Conservation (phyloP, 2,113 vertebrate genomes). For the Strix uralensis region DNA sequence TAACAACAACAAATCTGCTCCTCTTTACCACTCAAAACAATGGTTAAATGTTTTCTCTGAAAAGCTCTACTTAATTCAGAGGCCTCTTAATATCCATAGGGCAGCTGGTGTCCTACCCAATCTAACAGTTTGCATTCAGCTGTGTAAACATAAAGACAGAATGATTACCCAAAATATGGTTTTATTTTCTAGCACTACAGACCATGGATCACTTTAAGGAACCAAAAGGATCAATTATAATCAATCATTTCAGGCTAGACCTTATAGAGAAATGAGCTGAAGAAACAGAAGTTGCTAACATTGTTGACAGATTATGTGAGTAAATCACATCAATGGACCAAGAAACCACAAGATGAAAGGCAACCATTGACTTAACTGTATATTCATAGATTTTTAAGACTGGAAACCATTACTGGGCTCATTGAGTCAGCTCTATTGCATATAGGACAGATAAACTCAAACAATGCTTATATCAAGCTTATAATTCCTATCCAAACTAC, state of each 20-base stretch:
- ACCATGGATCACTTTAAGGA: not conserved
- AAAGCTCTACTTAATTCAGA: not conserved
- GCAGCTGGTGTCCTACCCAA: not conserved
- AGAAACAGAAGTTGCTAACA: not conserved
- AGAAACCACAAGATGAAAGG: not conserved
- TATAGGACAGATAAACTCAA: not conserved
- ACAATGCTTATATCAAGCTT: not conserved
- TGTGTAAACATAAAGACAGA: constrained; percentile 37
- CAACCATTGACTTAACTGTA: not conserved
- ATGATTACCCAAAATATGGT: not conserved
- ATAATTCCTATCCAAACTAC: not conserved
- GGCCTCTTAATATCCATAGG: not conserved
- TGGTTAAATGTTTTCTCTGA: not conserved
- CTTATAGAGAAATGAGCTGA: not conserved
- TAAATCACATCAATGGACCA: not conserved
- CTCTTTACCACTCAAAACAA: not conserved
- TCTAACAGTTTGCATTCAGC: not conserved
- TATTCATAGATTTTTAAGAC: constrained; percentile 2
- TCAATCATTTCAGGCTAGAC: not conserved
- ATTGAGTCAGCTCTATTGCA: not conserved
- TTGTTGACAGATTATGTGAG: not conserved
- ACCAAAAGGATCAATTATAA: not conserved
- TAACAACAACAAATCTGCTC: not conserved
- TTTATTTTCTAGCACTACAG: constrained; percentile 6
- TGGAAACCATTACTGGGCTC: not conserved